Evolutionary conservation across 2,113 vertebrate species (phyloP), one percentile per base, ranked within the genome.

Genomic region (Mastomys natalensis): DNA sequence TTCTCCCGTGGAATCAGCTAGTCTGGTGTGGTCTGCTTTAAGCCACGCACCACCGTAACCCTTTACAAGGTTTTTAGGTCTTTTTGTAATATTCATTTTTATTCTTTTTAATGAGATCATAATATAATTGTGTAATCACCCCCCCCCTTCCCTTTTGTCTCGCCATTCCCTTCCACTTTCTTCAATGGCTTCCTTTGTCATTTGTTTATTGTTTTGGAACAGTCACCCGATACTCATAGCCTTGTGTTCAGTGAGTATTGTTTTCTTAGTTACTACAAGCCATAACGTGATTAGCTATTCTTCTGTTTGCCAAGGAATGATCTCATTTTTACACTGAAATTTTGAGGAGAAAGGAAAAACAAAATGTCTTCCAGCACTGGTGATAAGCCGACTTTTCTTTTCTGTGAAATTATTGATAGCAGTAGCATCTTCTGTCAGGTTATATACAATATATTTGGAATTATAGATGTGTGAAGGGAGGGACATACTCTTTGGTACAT

Each of bases 301-400:
- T 92, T 29, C 29, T 74, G 43, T 21, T 68, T 16, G 31, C 48
- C 6, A 70, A 37, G 6, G 10, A 19, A n/a, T 78, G 22, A 87
- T 48, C 31, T 45, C 24, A 76, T 64, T 93, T 97, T 96, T 58
- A 93, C 21, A 12, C 8, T 86, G 24, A 58, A 24, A 29, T 10
- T 77, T 82, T 53, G 22, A 26, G 4, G 19, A 15, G 43, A 19
- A 48, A 34, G 29, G 6, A 10, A 31, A 64, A 76, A 3, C 16
- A 29, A 26, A 88, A 80, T 11, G 21, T 76, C 4, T 76, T 24
- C 29, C 11, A 78, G 26, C 5, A 12, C 53, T 48, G 24, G 31
- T 89, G n/a, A 92, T 64, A 92, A 91, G 21, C 24, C 60, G 78
- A 37, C 9, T 53, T 95, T 80, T 95, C 31, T 84, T 64, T 17